A percentile compares a stretch with the other conserved stretches of the same genome.
Conservation (phyloP, 2,888 invertebrate genomes). For the Leucophenga maculata region DNA sequence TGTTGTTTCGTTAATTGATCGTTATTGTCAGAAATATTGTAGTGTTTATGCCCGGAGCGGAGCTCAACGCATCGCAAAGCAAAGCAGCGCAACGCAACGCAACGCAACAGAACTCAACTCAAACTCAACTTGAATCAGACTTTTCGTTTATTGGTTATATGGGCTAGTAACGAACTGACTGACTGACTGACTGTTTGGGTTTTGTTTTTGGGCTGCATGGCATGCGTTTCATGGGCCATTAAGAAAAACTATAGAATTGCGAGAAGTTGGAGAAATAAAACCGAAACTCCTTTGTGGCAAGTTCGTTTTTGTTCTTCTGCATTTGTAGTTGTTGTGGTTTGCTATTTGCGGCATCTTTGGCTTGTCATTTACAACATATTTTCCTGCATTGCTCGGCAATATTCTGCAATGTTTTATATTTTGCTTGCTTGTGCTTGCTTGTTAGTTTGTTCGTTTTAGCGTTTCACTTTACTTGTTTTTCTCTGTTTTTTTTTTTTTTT, state of each 20-base stretch:
- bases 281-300: conserved; percentile 8
- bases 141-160: background rate
- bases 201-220: background rate
- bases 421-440: background rate
- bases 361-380: conserved; percentile 50
- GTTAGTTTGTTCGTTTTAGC: background rate
- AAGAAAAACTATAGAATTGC: background rate
- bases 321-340: conserved; percentile 48
- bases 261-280: background rate
- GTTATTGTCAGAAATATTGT: conserved; percentile 41
- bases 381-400: background rate
- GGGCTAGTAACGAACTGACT: background rate
- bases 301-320: conserved; percentile 23
- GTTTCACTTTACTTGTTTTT: too few species aligned
- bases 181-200: background rate
- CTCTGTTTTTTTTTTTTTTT: background rate
- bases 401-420: background rate
- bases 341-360: conserved; percentile 62
- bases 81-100: background rate
- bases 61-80: background rate
- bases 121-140: background rate
- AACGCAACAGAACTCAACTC: background rate
- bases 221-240: conserved; percentile 16
- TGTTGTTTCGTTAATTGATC: conserved; percentile 52
- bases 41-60: conserved; percentile 17